A percentile compares a stretch with the other conserved stretches of the same genome.
Evolutionary conservation across 2,113 vertebrate genomes (phyloP).

Genomic region (Chlorodrepanis virens): DNA sequence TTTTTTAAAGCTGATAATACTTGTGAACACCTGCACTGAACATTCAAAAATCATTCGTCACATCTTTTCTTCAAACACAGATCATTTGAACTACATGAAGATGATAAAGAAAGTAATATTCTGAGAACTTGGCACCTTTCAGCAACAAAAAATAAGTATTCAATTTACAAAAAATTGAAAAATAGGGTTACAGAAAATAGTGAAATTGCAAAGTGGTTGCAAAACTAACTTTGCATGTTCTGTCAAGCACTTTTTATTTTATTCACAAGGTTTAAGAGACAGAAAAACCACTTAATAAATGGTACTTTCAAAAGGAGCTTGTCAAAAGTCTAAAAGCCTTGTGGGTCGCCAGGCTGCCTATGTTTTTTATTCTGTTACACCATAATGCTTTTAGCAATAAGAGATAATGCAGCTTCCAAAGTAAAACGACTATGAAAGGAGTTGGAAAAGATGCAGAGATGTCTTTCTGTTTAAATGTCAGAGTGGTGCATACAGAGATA

Average conservation of each 20-base stretch:
- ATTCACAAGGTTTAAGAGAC: neutral
- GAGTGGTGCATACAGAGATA: neutral
- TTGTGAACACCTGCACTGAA: neutral
- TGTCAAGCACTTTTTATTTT: neutral
- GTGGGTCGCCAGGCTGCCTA: neutral
- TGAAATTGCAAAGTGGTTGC: neutral
- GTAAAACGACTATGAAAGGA: neutral
- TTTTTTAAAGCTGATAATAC: neutral
- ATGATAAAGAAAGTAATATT: slow-evolving; percentile 14
- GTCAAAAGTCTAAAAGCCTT: neutral
- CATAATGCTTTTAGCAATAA: slow-evolving; percentile 2
- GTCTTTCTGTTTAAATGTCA: neutral
- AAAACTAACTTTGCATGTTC: neutral
- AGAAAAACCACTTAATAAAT: neutral
- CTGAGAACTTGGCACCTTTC: slow-evolving; percentile 32
- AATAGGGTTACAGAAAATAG: neutral
- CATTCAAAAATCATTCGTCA: neutral
- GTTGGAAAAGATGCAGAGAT: neutral
- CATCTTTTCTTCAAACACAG: neutral
- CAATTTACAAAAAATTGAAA: slow-evolving; percentile 46
- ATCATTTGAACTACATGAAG: neutral
- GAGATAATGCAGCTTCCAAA: neutral
- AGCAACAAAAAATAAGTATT: slow-evolving; percentile 44
- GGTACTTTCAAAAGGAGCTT: neutral
- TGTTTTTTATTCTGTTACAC: slow-evolving; percentile 2